Conservation (phyloP, 2,888 invertebrate species). For the Noctua comes region DNA sequence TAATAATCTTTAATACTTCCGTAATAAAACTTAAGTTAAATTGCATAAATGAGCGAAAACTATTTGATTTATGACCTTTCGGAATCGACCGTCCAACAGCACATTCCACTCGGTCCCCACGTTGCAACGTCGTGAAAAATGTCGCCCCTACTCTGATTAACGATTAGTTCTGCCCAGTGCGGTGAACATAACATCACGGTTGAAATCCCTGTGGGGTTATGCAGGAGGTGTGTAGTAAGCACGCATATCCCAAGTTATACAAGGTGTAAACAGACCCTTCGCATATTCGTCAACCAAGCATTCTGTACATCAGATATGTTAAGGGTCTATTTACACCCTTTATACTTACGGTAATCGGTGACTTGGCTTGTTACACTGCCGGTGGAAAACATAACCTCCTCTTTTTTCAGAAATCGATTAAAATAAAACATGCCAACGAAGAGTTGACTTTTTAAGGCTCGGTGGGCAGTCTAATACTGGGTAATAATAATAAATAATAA, state of each 20-base stretch:
- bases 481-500: no score
- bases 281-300: no score
- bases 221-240: not conserved
- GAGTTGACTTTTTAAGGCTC: no score
- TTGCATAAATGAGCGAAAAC: constrained; percentile 18
- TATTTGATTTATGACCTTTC: constrained; percentile 37
- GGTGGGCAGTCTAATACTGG: not conserved
- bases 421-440: no score
- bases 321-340: no score
- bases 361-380: no score
- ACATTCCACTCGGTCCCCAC: constrained; percentile 29
- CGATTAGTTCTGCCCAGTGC: constrained; percentile 11
- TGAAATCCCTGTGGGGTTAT: not conserved
- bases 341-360: no score
- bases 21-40: constrained; percentile 16
- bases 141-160: constrained; percentile 43
- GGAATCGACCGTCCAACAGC: not conserved
- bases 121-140: constrained; percentile 42
- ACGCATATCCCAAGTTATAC: no score
- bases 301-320: no score
- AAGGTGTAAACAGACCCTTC: no score
- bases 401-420: no score
- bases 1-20: not conserved
- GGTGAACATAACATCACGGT: constrained; percentile 13
- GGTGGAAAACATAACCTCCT: no score